Evolutionary conservation across 1,140 invertebrate species (phyloP).

Genomic region (Cydia fagiglandana): DNA sequence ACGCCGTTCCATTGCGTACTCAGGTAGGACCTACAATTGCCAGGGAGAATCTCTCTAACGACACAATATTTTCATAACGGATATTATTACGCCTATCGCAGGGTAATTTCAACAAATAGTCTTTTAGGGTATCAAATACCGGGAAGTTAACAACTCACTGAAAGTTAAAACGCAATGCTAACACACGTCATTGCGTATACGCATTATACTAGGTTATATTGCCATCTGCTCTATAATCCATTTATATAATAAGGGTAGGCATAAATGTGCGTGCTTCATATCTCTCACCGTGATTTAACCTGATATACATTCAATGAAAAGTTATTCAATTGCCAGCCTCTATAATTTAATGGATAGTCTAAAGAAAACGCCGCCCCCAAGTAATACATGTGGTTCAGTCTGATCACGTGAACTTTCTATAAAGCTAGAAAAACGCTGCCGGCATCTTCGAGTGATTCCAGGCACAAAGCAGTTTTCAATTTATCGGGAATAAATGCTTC

Average conservation of each 20-base stretch:
- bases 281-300: neutral
- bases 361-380: constrained; percentile 15
- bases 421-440: constrained; percentile 51
- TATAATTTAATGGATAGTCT: neutral
- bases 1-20: constrained; percentile 65
- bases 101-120: constrained; percentile 6
- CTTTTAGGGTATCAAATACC: neutral
- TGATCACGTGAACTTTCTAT: constrained; percentile 35
- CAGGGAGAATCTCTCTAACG: constrained; percentile 65
- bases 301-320: neutral
- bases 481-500: constrained; percentile 77
- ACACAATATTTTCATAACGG: constrained; percentile 72
- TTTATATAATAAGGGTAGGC: neutral
- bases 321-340: neutral
- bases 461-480: constrained; percentile 76
- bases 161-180: neutral
- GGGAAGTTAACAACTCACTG: neutral
- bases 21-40: constrained; percentile 65
- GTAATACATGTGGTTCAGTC: constrained; percentile 30
- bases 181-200: too few relatives aligned
- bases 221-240: too few relatives aligned
- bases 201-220: too few relatives aligned
- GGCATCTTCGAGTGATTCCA: constrained; percentile 65
- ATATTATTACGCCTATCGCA: constrained; percentile 45
- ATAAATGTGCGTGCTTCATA: neutral